Evolutionary conservation across 1,140 invertebrate species (phyloP), one percentile per base, ranked within the genome.

Genomic region (Drosophila jambulina): DNA sequence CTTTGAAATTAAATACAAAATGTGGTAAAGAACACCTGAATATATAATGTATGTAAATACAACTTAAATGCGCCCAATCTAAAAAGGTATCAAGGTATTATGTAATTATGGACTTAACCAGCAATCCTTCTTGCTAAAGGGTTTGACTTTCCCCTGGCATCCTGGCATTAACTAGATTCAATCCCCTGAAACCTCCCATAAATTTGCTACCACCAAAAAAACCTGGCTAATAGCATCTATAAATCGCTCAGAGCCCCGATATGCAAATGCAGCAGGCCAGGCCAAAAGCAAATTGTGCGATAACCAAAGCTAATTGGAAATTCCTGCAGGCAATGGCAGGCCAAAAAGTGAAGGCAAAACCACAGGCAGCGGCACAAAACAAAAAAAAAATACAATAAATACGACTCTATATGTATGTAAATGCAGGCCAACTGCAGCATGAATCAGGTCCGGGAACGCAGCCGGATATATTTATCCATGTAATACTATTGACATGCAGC

Each of bases 261-360:
- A 76, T 83, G 81, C 81, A 83, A 83, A 83, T 83, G 75, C 64
- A 79, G 48, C 57, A 62, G 64, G 70, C 53, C 57, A 42, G 64
- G 29, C 45, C 45, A 49, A 54, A 23, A 71, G 70, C 78, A 80
- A 74, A 60, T 81, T 80, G 65, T 64, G 54, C 62, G 76, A 80
- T 79, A 80, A 76, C 51, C 82, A 61, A 85, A 85, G 57, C 83
- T 76, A 80, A 86, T 86, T 86, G 83, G 80, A 83, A 87, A 88
- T 83, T 86, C 83, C 83, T 86, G 84, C 80, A 86, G 80, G 83
- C 83, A 87, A 77, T 77, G 74, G 40, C 38, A 62, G 48, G 48
- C 61, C 82, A 7, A 76, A 68, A 77, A 85, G 83, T 82, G 79
- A 85, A 85, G 80, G 79, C 58, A 53, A 83, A 48, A 45, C 19